Evolutionary conservation across 1,140 invertebrate species (phyloP), one percentile per base, ranked within the genome.

Genomic region (Trachymyrmex septentrionalis): DNA sequence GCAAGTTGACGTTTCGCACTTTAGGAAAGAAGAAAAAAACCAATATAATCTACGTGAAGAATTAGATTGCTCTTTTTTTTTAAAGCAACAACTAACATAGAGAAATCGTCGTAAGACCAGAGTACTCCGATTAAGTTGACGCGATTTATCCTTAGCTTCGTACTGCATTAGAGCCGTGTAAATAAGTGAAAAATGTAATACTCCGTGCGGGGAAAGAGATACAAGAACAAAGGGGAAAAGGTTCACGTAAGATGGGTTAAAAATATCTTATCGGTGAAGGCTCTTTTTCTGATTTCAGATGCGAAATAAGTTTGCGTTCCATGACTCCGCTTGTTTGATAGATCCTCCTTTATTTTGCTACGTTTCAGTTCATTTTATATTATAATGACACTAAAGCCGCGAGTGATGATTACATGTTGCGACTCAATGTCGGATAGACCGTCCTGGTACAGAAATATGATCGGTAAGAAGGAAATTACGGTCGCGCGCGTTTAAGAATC

Each of bases 1-100:
- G 85, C 88, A 88, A 90, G 76, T 84, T 77, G 85, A 86, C 86
- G 80, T 89, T 91, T 89, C 88, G 85, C 86, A 85, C 85, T 48
- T 86, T 88, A 88, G 75, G 80, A 69, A 12, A 48, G 38, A 57
- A 48, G 59, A 50, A 57, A 59, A 59, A 67, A 53, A 61, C 6
- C 57, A 75, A 7, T 34, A 66, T 73, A 69, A 86, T 55, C 69
- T 76, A 86, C 57, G 69, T 72, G 75, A 81, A 59, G 55, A 78
- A 81, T 81, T 89, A 86, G 50, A 55, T 77, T 82, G 72, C 64
- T 67, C 63, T 88, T 90, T 88, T 85, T 85, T 77, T 86, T 69
- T 67, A 88, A 73, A 34, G 57, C 71, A 78, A 89, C 66, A 84
- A 89, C 27, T 77, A 89, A 78, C 44, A 48, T 86, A 82, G 48